A percentile compares a stretch with the other conserved stretches of the same genome.
Conservation (phyloP, 1,140 invertebrate genomes). For the Stegodyphus mimosarum region DNA sequence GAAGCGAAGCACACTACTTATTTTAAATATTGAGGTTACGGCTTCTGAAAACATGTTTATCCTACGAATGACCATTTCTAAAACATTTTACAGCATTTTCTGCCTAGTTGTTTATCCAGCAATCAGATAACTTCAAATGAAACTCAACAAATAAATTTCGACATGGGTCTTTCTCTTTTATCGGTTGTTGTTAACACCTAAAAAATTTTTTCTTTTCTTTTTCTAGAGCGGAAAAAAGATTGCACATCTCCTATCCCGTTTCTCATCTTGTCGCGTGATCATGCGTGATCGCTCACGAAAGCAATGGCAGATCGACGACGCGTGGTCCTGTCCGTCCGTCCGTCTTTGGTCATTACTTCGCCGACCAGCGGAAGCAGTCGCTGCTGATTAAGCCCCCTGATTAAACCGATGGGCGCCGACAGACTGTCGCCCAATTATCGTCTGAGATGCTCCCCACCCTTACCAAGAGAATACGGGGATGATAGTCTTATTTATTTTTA, state of each 20-base stretch:
- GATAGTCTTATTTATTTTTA: too few relatives aligned
- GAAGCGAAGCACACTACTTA: too few relatives aligned
- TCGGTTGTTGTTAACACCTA: constrained; percentile 12
- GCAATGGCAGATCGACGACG: not conserved
- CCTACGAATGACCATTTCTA: too few relatives aligned
- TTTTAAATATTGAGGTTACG: too few relatives aligned
- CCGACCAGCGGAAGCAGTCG: not conserved
- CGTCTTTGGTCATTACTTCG: not conserved
- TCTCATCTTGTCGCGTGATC: not conserved
- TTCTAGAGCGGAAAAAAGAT: not conserved
- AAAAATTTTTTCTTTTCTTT: too few relatives aligned
- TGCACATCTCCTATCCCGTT: not conserved
- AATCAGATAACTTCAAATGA: too few relatives aligned
- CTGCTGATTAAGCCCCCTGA: constrained; percentile 35
- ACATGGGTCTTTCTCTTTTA: not conserved
- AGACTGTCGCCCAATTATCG: constrained; percentile 47
- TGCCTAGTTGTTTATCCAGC: too few relatives aligned
- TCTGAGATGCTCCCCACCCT: not conserved
- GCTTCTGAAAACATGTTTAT: too few relatives aligned
- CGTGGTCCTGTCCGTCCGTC: not conserved
- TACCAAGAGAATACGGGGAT: too few relatives aligned
- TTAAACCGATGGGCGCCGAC: constrained; percentile 44
- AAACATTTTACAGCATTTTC: too few relatives aligned
- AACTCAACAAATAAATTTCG: too few relatives aligned
- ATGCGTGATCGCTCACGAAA: constrained; percentile 1